Base-by-base conservation (phyloP, 2,888 invertebrate species). In the Microctonus aethiopoides region DNA sequence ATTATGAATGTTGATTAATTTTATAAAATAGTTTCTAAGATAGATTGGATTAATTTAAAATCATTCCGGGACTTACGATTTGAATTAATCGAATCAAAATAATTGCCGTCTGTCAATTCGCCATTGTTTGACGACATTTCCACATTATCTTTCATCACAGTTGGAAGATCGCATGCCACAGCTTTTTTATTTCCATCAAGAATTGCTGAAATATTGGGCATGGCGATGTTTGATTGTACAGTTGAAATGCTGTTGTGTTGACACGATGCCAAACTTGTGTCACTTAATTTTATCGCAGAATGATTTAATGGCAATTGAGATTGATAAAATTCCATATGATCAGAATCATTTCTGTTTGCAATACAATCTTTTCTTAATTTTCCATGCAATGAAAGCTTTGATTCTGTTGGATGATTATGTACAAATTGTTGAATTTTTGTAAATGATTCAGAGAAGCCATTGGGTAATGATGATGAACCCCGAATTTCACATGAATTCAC, bases 401-500 rank as follows among this genome's bases (percentile, higher is more conserved):
- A 39, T 10, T 20, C 22, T 11, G 16, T 24, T 39, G 60, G 39
- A 24, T 34, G 32, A 32, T 24, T 7, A 32, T 29, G 22, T 7
- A 13, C 13, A 16, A 60, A 6, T 22, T 22, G 39, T 39, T 60
- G 34, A 9, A n/a, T 22, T 39, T 16, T 39, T 1, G 9, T 6
- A 5, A 24, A 10, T 11, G 24, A 24, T 22, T n/a, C 22, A 24
- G 16, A 10, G 24, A 22, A 24, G 10, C 22, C 39, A 13, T 16
- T 60, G 20, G 20, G 7, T 3, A 1, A 57, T 34, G 57, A 60
- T 3, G 39, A 60, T 3, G 39, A 60, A n/a, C 16, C 3, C 2
- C 76, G 75, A 3, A 66, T 72, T 34, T 11, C 4, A 24, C 7
- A 2, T 5, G 4, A 13, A 39, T 22, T 24, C 11, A 10, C 52